Evolutionary conservation across 2,888 invertebrate genomes (phyloP), one percentile per base, ranked within the genome.

Genomic region (Periphyllus acericola): DNA sequence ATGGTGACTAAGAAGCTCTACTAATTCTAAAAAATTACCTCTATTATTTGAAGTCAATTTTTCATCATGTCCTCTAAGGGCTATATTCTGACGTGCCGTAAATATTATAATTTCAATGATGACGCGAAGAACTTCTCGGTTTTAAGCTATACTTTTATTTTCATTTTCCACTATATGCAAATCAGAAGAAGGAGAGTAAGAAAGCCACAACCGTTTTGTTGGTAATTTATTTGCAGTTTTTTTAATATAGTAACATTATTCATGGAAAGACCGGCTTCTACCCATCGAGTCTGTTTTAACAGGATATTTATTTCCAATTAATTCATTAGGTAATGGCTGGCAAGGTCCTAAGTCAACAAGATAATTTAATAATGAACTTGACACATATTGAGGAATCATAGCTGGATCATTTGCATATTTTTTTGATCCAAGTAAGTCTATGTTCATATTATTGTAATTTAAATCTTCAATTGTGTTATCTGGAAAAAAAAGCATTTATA

Each of bases 321-420:
- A 74, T 74, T 74, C 74, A 74, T 74, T 36, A 40, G n/a, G 74
- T 74, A 40, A 40, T 36, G 74, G 40, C n/a, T 74, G 74, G 11
- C 36, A 74, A 40, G 36, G 40, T 40, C 36, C n/a, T 40, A 74
- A 40, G 25, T 74, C 40, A 74, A 74, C 40, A 74, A 36, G n/a
- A 40, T 74, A 74, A 40, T 11, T 74, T 25, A 74, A 74, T 40
- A 74, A 40, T n/a, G 40, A 74, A 74, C 36, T 40, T 40, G n/a
- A n/a, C 11, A 74, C 40, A n/a, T 40, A 25, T 74, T 74, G 74
- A 40, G 74, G 40, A 40, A 74, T 40, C 11, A 74, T 25, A 40
- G 36, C 40, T 74, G 74, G 40, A 74, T 74, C 40, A 40, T 74
- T 74, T 9, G 25, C 40, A n/a, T 40, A 40, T 36, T n/a, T 34